Evolutionary conservation across 2,797 vertebrate species (phyloP).

Genomic region (Allobates femoralis): DNA sequence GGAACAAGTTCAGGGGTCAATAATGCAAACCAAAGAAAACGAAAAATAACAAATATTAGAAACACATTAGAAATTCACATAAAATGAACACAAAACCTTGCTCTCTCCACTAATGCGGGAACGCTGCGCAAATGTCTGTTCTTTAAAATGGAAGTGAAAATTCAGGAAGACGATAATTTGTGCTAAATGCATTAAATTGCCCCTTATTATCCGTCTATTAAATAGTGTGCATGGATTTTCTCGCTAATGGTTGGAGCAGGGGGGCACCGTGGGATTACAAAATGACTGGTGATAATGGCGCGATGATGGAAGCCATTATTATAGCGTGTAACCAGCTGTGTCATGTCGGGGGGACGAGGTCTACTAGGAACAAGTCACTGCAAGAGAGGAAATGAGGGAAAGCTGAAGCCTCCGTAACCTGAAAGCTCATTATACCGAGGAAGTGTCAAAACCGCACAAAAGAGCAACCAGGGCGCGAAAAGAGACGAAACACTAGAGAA

Average conservation of each 20-base stretch:
- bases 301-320: constrained; percentile 29
- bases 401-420: neutral
- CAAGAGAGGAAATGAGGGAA: neutral
- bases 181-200: neutral
- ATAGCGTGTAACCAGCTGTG: constrained; percentile 1
- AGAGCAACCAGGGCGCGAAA: neutral
- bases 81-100: neutral
- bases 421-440: neutral
- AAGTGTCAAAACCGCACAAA: neutral
- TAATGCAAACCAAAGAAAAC: neutral
- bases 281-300: constrained; percentile 27
- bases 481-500: neutral
- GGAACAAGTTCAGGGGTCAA: neutral
- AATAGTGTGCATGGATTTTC: neutral
- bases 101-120: neutral
- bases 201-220: constrained; percentile 20
- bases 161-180: constrained; percentile 3
- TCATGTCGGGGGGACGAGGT: neutral
- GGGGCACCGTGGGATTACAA: neutral
- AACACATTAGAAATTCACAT: neutral
- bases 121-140: neutral
- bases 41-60: neutral
- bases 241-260: constrained; percentile 18
- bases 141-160: neutral
- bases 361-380: constrained; percentile 20